Evolutionary conservation across 2,113 vertebrate species (phyloP), one percentile per base, ranked within the genome.

Genomic region (Hoplias malabaricus): DNA sequence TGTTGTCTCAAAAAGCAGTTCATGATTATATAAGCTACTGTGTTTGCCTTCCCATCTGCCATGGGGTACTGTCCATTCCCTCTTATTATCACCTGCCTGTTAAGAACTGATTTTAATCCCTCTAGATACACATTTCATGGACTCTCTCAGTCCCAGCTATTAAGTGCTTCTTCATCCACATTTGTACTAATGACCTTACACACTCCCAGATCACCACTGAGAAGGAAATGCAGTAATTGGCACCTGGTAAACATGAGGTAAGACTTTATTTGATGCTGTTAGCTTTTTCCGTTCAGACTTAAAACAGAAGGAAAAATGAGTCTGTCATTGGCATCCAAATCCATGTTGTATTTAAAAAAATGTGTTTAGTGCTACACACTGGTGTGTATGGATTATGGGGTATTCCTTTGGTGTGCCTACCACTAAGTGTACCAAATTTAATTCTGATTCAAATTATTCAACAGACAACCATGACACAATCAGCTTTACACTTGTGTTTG

Each of bases 181-280:
- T 33, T 23, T 53, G 38, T 65, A 36, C 19, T 69, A 77, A 81
- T 81, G 75, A 86, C 21, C 68, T 81, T 68, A 80, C 69, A 63
- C 42, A 29, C 53, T 33, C 19, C 36, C 23, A 61, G 57, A 65
- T 16, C 57, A 70, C 61, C 46, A 3, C 57, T 36, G 40, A 6
- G 66, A 38, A 68, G 50, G 69, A 81, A 79, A 77, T 70, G 65
- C 59, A 61, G 29, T 79, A 74, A 48, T 48, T 2, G 21, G 42
- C 50, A 69, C 66, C 75, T 69, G 46, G 75, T 79, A 77, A 77
- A 79, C 68, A 69, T 53, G 27, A 73, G 69, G 71, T 62, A 69
- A 73, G 13, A 27, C 67, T 67, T 36, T 29, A 43, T 38, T 75
- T 80, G 14, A 38, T 48, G 54, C 13, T 25, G 62, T 23, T 12